Evolutionary conservation across 2,888 invertebrate species (phyloP), one percentile per base, ranked within the genome.

Genomic region (Catocala fraxini): DNA sequence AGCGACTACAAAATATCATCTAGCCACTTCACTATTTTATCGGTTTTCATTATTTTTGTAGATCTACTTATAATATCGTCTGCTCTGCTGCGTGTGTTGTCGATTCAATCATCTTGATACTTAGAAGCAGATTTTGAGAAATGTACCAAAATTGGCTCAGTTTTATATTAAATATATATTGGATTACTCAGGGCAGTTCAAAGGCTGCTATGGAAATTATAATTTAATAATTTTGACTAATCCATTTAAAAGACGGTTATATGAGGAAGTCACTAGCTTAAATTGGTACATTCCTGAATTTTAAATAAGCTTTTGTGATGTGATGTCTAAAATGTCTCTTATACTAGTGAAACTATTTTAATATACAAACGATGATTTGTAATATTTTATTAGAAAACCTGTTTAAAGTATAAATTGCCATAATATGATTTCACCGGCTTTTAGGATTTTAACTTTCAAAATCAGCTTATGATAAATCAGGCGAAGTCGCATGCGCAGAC

Each of bases 51-150:
- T 92, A 87, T 87, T 92, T 87, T 89, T 85, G 92, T 93, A 93
- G 92, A 90, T 79, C 82, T 88, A 88, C 84, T 83, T 90, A 83
- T 87, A 83, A 89, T 61, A 62, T 85, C 92, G 91, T 92, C 92
- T 93, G 90, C 90, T 91, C 93, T 89, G 92, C 92, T 93, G 93
- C 93, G 93, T 93, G 91, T 93, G 90, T 89, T 92, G 89, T 93
- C 91, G 85, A 89, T 79, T 87, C 89, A 82, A 89, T 88, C 89
- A 88, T 91, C 84, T 87, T 88, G 86, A 88, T 87, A 81, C 79
- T 86, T 92, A 93, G 93, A 86, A 81, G 91, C 93, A 87, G 88
- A 89, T 84, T 84, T 84, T 85, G 82, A 84, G 91, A 88, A 90
- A 89, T 89, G 92, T 90, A 89, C 91, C 92, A 88, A 88, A 74